Percentiles rank a stretch among this genome's conserved stretches.
Evolutionary conservation across 1,140 invertebrate species (phyloP).

Genomic region (Drosophila sp.): DNA sequence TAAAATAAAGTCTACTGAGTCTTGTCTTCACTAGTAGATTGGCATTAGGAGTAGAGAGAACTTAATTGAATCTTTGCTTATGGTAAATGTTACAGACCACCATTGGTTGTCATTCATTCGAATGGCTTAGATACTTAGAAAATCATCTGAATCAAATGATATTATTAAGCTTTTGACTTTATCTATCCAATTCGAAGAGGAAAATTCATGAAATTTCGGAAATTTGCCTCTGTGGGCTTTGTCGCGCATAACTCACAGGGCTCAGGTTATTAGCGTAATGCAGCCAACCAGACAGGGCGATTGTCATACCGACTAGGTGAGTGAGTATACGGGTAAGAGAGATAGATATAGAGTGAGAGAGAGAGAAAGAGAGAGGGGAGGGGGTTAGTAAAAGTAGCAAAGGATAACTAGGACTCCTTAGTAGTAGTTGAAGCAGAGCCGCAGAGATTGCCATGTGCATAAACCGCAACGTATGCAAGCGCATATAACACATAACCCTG

Average conservation of each 20-base stretch:
- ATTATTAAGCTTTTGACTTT: constrained; percentile 8
- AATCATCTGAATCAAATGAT: not conserved
- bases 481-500: constrained; percentile 64
- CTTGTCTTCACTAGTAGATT: too few species aligned
- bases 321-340: constrained; percentile 3
- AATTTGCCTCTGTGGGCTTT: constrained; percentile 26
- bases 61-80: not conserved
- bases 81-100: not conserved
- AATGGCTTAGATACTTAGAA: not conserved
- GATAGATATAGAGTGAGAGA: not conserved
- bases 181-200: constrained; percentile 6
- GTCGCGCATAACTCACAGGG: constrained; percentile 62
- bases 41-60: too few species aligned
- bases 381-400: not conserved
- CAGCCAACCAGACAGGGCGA: constrained; percentile 47
- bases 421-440: constrained; percentile 18
- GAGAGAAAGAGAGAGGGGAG: not conserved
- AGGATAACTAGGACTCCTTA: constrained; percentile 11
- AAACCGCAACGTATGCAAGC: constrained; percentile 67
- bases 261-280: constrained; percentile 77
- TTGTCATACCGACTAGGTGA: constrained; percentile 45
- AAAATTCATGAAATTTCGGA: constrained; percentile 41
- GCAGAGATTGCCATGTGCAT: constrained; percentile 70
- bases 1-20: too few species aligned
- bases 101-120: not conserved